Evolutionary conservation across 1,140 invertebrate species (phyloP).

Genomic region (Penaeus vannamei): DNA sequence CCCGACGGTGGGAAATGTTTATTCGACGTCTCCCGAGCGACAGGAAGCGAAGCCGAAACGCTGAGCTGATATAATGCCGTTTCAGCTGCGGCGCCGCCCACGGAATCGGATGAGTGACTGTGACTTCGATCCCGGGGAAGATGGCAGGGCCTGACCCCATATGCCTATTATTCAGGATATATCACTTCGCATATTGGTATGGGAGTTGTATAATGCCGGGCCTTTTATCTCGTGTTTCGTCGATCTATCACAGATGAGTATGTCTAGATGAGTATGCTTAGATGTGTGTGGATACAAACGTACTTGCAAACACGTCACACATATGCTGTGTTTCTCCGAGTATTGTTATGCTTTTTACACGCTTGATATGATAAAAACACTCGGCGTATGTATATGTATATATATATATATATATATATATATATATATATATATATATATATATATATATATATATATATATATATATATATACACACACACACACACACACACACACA

Average conservation of each 20-base stretch:
- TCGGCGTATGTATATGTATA: neutral
- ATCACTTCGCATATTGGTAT: conserved; percentile 19
- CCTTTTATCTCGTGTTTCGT: no score
- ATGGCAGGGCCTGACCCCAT: neutral
- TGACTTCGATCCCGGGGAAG: neutral
- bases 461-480: neutral
- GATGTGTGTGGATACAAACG: neutral
- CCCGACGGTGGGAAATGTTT: neutral
- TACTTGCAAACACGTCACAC: no score
- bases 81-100: neutral
- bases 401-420: conserved; percentile 35
- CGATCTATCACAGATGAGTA: neutral
- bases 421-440: conserved; percentile 9
- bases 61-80: no score
- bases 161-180: neutral
- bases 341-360: no score
- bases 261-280: neutral
- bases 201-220: neutral
- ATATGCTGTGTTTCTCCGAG: no score
- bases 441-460: neutral
- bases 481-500: neutral
- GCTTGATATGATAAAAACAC: no score
- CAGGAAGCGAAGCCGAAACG: neutral
- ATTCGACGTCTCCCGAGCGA: neutral
- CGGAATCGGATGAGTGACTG: neutral